Evolutionary conservation across 2,888 invertebrate species (phyloP), one percentile per base, ranked within the genome.

Genomic region (Fissipunctia ypsillon): DNA sequence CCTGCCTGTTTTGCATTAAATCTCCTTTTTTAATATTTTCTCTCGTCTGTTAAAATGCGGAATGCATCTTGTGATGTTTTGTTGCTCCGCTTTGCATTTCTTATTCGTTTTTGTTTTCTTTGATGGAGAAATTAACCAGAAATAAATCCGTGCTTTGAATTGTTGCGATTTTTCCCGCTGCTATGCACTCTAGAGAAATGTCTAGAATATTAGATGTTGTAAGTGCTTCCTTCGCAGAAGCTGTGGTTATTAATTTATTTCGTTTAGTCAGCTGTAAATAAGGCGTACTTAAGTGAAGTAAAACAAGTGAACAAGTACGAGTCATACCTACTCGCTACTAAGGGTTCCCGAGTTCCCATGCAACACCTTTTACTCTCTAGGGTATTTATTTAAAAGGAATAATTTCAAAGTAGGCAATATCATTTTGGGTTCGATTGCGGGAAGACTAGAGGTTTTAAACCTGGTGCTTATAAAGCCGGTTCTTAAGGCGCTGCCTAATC

Each of bases 61-160:
- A 90, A 92, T 93, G 92, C 93, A 91, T 93, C 92, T 92, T 91
- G 88, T 78, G 88, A 84, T 85, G 88, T 90, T 91, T 90, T 91
- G 90, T 92, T 91, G 89, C 90, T 86, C 84, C 83, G 78, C 84
- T 88, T 57, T 45, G 60, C 64, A 35, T 72, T 80, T 72, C 57
- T 71, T 61, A 50, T 65, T 84, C 65, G 54, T 69, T 80, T 81
- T 74, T 80, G 61, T 76, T 54, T 74, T 78, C 65, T 81, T 86
- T 84, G 74, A 76, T 78, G 76, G 61, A 86, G n/a, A 72, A 81
- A 86, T 84, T 81, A 84, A 86, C 80, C 31, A 61, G 64, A 76
- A 78, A 86, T 80, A 83, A 76, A 54, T 66, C 59, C 22, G 66
- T 59, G 41, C 70, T 79, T 69, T 71, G 57, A 69, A 83, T 79